A percentile compares a stretch with the other conserved stretches of the same genome.
Conservation (phyloP, 2,888 invertebrate genomes). For the Platypus cylindrus region DNA sequence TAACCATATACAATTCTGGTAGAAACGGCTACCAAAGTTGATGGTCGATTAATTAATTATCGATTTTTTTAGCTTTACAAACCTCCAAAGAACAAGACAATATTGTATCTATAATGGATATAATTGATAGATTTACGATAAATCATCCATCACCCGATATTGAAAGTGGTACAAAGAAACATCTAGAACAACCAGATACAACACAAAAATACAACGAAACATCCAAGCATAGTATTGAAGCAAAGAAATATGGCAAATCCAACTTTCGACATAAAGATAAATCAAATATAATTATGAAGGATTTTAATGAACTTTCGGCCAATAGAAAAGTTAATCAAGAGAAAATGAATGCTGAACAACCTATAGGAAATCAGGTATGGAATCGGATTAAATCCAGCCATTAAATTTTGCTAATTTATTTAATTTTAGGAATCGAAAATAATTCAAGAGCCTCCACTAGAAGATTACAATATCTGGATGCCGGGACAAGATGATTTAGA, state of each 20-base stretch:
- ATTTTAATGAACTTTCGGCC: slow-evolving; percentile 17
- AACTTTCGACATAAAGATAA: slow-evolving; percentile 32
- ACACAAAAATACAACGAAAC: slow-evolving; percentile 22
- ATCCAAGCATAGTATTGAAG: too few relatives aligned
- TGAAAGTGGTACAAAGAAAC: slow-evolving; percentile 12
- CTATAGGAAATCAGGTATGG: slow-evolving; percentile 8
- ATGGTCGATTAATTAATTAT: too few relatives aligned
- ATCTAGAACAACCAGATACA: slow-evolving; percentile 22
- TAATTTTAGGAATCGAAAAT: slow-evolving; percentile 16
- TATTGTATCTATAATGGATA: slow-evolving; percentile 23
- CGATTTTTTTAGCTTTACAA: slow-evolving; percentile 7
- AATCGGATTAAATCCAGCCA: background rate
- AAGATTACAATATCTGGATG: slow-evolving; percentile 13
- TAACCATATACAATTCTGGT: slow-evolving; percentile 60
- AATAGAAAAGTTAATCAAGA: slow-evolving; percentile 6
- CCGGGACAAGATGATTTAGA: slow-evolving; percentile 13
- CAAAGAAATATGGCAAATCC: slow-evolving; percentile 26
- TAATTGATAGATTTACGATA: slow-evolving; percentile 27
- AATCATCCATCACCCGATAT: slow-evolving; percentile 29
- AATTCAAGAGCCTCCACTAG: slow-evolving; percentile 19
- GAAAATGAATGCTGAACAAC: slow-evolving; percentile 4
- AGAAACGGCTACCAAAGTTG: slow-evolving; percentile 14
- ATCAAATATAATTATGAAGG: slow-evolving; percentile 25
- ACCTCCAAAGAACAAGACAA: slow-evolving; percentile 25
- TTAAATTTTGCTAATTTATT: slow-evolving; percentile 1